Base-by-base conservation (phyloP, 2,888 invertebrate genomes). In the Dryobotodes eremita region DNA sequence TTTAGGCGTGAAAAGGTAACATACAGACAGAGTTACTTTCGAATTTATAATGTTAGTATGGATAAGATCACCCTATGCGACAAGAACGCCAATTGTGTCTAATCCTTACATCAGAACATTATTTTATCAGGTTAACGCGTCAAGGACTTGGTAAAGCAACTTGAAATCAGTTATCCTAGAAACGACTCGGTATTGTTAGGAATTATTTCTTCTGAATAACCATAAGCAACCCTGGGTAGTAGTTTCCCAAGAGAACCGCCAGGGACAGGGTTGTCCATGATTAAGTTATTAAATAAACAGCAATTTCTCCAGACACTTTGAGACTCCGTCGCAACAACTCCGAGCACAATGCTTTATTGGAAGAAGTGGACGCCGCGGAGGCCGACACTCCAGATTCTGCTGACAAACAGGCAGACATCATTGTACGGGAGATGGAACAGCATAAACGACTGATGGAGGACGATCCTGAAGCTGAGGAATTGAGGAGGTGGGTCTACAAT, bases 381-480 rank as follows among this genome's bases (percentile, higher is more conserved):
- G 85, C 86, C 0, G 94, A 93, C 72, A 86, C 88, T 0, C 92
- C 92, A 0, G 95, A 92, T 57, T 89, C 92, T 0, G 92, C 91
- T 1, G 97, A 97, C 62, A 93, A 95, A 79, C 97, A 97, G 90
- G 97, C 98, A 1, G 97, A 97, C 75, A 95, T 97, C 87, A 98
- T 98, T 85, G 97, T 97, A 13, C 95, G 97, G 59, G 97, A 97
- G 94, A 97, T 98, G 96, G 98, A 98, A 90, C 97, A 97, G 91
- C 97, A 98, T 87, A 95, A 97, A 53, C 95, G 96, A 57, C 95
- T 98, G 36, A 98, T 98, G 98, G 97, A 97, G 86, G 97, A 98
- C 90, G 97, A 97, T 89, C 97, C 97, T 0, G 93, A 96, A 31
- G 97, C 98, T 1, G 97, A 98, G 89, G 97, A 97, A 90, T 91